Evolutionary conservation across 2,888 invertebrate species (phyloP).

Genomic region (Meandrusa payeni): DNA sequence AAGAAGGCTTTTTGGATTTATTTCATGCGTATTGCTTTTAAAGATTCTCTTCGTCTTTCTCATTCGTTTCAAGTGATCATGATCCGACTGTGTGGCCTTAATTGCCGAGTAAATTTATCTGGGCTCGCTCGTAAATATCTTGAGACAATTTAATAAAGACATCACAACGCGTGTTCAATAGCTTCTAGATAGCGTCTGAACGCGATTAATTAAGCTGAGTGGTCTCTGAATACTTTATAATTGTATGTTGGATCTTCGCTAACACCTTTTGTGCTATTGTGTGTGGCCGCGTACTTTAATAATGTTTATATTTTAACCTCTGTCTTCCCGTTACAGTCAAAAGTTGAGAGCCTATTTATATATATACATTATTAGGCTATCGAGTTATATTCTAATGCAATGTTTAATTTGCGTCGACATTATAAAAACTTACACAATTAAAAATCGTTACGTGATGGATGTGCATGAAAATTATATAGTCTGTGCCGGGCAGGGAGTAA

Average conservation of each 20-base stretch:
- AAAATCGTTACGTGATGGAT: neutral
- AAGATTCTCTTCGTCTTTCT: neutral
- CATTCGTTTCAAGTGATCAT: neutral
- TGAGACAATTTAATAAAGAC: constrained; percentile 21
- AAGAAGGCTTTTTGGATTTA: too few species aligned
- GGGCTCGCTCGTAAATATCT: constrained; percentile 11
- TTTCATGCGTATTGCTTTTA: too few species aligned
- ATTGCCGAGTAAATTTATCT: constrained; percentile 11
- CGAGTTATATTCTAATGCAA: too few species aligned
- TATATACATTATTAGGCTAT: too few species aligned
- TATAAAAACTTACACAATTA: neutral
- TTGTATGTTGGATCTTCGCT: constrained; percentile 1
- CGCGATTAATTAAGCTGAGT: constrained; percentile 14
- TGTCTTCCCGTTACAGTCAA: too few species aligned
- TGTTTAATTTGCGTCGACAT: too few species aligned
- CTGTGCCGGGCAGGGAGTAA: constrained; percentile 2
- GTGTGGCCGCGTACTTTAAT: neutral
- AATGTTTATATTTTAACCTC: neutral
- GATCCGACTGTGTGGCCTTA: constrained; percentile 6
- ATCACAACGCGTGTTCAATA: constrained; percentile 19
- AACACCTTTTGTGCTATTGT: constrained; percentile 6
- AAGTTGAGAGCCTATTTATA: too few species aligned
- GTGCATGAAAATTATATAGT: neutral
- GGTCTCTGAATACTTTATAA: constrained; percentile 16
- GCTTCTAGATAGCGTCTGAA: constrained; percentile 16